Base-by-base conservation (phyloP, 2,113 vertebrate species). In the Bubo scandiacus region DNA sequence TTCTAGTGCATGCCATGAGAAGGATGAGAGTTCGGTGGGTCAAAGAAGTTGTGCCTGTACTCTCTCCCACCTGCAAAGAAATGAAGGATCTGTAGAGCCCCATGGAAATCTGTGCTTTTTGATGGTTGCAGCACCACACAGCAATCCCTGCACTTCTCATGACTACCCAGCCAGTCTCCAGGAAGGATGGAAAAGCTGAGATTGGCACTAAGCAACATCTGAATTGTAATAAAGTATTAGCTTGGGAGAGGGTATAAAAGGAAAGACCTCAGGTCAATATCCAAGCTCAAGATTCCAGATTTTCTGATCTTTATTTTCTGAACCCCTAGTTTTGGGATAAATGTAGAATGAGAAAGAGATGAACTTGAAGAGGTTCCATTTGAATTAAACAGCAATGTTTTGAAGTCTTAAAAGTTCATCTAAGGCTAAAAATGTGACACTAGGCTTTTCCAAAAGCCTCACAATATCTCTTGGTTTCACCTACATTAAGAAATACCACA, bases 401-500 rank as follows among this genome's bases (percentile, higher is more conserved):
- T 94, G 34, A 95, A 91, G 65, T 89, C 88, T 81, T 57, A 5
- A 38, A 42, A 95, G 92, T 97, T 95, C 92, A 94, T 91, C 71
- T 81, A 49, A 95, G 94, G 92, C 52, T 91, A 93, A 95, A 96
- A 91, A 92, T 94, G 88, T 94, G 88, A 85, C 91, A 94, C 30
- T 17, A 65, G 63, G 27, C 55, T 93, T 94, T 95, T 93, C 36
- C 90, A 92, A 94, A 94, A 94, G 29, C 73, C 70, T 77, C 36
- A 38, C 73, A 92, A 79, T 96, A 92, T 89, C 94, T 96, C 73
- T 95, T 92, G 86, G 88, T 95, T 96, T 97, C 91, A 95, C 95
- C 95, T 97, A 94, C 91, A 87, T 94, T 82, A 91, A 94, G 88
- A 96, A 95, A 96, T 95, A 89, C 96, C 94, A 94, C 92, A 93